Conservation (phyloP, 2,113 vertebrate species). For the Picathartes gymnocephalus region DNA sequence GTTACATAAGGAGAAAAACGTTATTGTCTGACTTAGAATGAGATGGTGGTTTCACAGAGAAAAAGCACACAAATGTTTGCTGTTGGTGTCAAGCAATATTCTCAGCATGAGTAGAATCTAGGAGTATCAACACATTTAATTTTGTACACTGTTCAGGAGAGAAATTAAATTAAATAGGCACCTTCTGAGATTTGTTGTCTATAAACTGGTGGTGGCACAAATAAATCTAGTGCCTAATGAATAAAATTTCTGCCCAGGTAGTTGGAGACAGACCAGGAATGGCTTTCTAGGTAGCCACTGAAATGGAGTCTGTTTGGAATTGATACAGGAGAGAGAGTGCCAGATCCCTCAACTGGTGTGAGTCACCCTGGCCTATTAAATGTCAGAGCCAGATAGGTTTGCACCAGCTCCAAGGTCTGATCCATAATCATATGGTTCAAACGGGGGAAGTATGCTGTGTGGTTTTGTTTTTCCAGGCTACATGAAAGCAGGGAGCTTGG, state of each 20-base stretch:
- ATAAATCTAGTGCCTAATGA: neutral
- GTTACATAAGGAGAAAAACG: neutral
- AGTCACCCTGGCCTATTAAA: neutral
- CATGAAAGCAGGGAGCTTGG: neutral
- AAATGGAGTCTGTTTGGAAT: neutral
- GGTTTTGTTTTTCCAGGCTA: neutral
- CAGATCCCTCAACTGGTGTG: neutral
- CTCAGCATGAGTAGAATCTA: neutral
- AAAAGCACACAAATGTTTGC: neutral
- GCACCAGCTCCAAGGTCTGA: neutral
- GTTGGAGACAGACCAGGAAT: neutral
- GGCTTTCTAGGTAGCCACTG: slow-evolving; percentile 16
- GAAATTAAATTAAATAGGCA: neutral
- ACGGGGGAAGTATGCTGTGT: neutral
- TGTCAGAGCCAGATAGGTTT: neutral
- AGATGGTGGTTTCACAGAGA: neutral
- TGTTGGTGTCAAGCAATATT: neutral
- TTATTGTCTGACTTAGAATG: neutral
- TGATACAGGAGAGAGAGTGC: neutral
- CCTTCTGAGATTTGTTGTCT: neutral
- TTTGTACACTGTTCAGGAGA: neutral
- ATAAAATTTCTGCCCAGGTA: neutral
- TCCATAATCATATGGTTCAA: neutral
- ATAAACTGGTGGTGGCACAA: neutral
- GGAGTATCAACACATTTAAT: neutral